A percentile compares a stretch with the other conserved stretches of the same genome.
These are phyloP conservation scores for Iselma pallidipennis DNA, from an alignment of 2,888 invertebrate genomes.

Conservation along the genomic window DNA sequence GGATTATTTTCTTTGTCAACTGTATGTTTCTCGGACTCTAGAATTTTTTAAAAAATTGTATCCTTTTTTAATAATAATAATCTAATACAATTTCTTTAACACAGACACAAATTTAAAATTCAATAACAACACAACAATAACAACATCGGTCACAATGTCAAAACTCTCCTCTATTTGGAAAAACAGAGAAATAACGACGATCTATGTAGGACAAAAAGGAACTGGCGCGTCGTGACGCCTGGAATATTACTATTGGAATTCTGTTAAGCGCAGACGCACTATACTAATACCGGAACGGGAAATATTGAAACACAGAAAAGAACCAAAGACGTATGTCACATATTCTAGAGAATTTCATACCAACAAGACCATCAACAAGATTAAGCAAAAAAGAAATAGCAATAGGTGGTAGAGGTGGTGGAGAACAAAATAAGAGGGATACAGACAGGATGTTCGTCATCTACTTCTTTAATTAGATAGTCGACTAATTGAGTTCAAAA, in stretches of 20 bases:
- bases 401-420: too few species aligned
- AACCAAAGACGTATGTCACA: conserved; percentile 3
- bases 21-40: too few species aligned
- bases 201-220: conserved; percentile 21
- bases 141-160: not conserved
- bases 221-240: conserved; percentile 28
- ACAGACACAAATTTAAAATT: not conserved
- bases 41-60: too few species aligned
- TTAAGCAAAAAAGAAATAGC: too few species aligned
- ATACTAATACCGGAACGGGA: conserved; percentile 13
- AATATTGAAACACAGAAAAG: conserved; percentile 10
- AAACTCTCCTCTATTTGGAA: conserved; percentile 3
- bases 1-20: not conserved
- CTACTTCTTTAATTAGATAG: not conserved
- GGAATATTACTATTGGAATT: conserved; percentile 25
- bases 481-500: not conserved
- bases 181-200: not conserved
- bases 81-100: not conserved
- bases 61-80: not conserved
- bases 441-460: not conserved
- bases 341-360: not conserved
- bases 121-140: not conserved
- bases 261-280: conserved; percentile 21
- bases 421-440: too few species aligned
- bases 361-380: not conserved